Evolutionary conservation across 2,888 invertebrate species (phyloP), one percentile per base, ranked within the genome.

Genomic region (Gortyna flavago): DNA sequence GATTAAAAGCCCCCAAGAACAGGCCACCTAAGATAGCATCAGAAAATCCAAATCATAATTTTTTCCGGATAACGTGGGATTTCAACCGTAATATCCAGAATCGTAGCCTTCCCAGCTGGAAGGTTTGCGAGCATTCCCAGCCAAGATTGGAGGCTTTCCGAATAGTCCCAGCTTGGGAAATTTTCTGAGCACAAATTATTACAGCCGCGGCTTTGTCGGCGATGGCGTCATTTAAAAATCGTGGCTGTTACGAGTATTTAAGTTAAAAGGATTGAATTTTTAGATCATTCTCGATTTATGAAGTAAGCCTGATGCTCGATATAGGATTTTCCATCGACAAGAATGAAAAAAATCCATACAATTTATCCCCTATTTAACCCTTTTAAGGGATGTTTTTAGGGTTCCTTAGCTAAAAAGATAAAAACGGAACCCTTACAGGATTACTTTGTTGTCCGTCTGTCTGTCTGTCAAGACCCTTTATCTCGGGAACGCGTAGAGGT

Each of bases 141-240:
- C 68, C 57, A 82, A 78, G 75, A 78, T 81, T 81, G 75, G 73
- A 72, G 38, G 85, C 65, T 81, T 77, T 77, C 13, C 29, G 57
- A 64, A 61, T 78, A 81, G 54, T 64, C 62, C 25, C 59, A 25
- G 29, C 25, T 74, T 59, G 59, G 68, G 25, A 59, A 59, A 59
- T 38, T 71, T 78, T 75, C 72, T 73, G 54, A 41, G 66, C 25
- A 32, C 11, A 79, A 79, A 48, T 79, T 79, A 67, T 81, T 81
- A 65, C 51, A 41, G 48, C n/a, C 0, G 5, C 4, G 59, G 75
- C 68, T 81, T 84, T 32, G 25, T 16, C 13, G 3, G 51, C 38
- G n/a, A 57, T 7, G 18, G 41, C 48, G 41, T 29, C 9, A 41
- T 59, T 54, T 69, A 2, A 57, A 74, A 41, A 61, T 4, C 0